Evolutionary conservation across 2,113 vertebrate genomes (phyloP), one percentile per base, ranked within the genome.

Genomic region (Centropus unirufus): DNA sequence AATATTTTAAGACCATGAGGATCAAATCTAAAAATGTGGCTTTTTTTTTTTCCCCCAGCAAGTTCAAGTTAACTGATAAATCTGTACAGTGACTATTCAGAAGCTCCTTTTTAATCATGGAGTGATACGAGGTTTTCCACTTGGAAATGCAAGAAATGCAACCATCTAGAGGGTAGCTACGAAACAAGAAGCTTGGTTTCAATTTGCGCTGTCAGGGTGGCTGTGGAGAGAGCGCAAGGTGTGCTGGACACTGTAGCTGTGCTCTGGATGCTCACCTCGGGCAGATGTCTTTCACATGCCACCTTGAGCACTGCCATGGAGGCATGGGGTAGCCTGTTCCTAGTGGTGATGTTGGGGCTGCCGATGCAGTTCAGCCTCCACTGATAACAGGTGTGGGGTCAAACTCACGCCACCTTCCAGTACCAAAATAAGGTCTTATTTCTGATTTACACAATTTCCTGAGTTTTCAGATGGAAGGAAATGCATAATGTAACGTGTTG

Each of bases 211-310:
- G 29, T 46, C 51, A 67, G 61, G 66, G 80, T 92, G 82, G 80
- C 83, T 89, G 39, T 59, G 83, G 29, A 63, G 42, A 4, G 20
- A 92, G 44, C 3, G 17, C 87, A 67, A 84, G 75, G 62, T 88
- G 69, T 47, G 32, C 62, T 92, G 16, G 69, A 93, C 73, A 92
- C 95, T 59, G 72, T 49, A 40, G 96, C 93, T 95, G 92, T 96
- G 96, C 98, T 98, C 97, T 95, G 97, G 98, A 97, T 95, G 95
- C 97, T 98, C 98, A 98, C 96, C 97, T 97, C 96, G 88, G 97
- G 97, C 93, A 95, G 96, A 96, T 92, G 83, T 87, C 94, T 92
- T 97, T 97, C 91, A 93, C 93, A 47, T 82, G 93, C 97, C 95
- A 97, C 96, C 97, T 96, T 96, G 97, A 96, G 90, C 67, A 77